Evolutionary conservation across 2,113 vertebrate genomes (phyloP).

Genomic region (Anseranas semipalmata): DNA sequence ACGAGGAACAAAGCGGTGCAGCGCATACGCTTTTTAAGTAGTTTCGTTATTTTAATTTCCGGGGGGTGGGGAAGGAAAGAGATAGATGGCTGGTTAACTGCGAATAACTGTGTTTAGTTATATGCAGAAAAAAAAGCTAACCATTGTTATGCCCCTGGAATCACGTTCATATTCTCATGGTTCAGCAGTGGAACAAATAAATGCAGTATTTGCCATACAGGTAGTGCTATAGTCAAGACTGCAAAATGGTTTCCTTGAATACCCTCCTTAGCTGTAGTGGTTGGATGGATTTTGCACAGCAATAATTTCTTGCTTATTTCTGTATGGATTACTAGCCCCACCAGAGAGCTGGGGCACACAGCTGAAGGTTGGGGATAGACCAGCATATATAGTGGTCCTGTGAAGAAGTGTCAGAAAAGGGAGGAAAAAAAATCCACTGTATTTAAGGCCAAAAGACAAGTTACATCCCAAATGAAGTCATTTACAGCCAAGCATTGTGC

Average conservation of each 20-base stretch:
- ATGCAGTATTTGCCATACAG: neutral
- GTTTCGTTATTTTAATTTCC: slow-evolving; percentile 17
- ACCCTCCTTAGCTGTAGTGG: neutral
- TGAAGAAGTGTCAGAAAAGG: neutral
- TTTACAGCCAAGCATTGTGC: slow-evolving; percentile 9
- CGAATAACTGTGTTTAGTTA: neutral
- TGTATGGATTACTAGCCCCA: neutral
- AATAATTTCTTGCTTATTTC: neutral
- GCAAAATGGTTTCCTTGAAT: slow-evolving; percentile 68
- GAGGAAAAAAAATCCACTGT: neutral
- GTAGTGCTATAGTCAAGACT: neutral
- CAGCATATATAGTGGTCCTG: neutral
- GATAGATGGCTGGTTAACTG: neutral
- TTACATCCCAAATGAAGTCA: slow-evolving; percentile 3
- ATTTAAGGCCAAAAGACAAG: slow-evolving; percentile 26
- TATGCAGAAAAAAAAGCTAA: fast-evolving
- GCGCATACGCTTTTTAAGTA: neutral
- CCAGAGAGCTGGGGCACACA: neutral
- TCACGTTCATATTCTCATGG: neutral
- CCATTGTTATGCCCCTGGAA: neutral
- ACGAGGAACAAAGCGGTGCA: slow-evolving; percentile 46
- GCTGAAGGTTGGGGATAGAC: neutral
- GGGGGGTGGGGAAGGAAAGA: neutral
- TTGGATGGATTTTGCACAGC: neutral
- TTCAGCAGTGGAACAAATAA: neutral